These are phyloP conservation scores for Boloria selene DNA, from an alignment of 2,888 invertebrate genomes.

Conservation along the genomic window DNA sequence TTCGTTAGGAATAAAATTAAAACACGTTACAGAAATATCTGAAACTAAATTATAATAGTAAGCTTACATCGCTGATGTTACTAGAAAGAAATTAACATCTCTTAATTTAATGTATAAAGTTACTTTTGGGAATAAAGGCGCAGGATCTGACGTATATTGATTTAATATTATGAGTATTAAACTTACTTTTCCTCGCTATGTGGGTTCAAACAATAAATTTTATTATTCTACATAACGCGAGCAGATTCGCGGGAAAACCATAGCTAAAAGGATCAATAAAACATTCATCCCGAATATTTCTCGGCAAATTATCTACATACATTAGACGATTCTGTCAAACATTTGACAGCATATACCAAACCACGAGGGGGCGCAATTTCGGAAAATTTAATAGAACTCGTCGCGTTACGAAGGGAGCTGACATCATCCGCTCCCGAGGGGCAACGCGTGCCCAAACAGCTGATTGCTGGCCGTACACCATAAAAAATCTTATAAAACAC, in stretches of 20 bases:
- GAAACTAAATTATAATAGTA: too few species aligned
- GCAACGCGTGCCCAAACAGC: conserved; percentile 79
- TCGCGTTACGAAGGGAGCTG: conserved; percentile 56
- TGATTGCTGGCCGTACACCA: conserved; percentile 75
- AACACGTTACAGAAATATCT: too few species aligned
- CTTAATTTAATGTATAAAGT: too few species aligned
- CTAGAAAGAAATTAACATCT: too few species aligned
- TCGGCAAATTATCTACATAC: conserved; percentile 20
- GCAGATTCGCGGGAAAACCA: neutral
- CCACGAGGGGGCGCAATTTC: conserved; percentile 51
- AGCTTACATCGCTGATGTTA: too few species aligned
- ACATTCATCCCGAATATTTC: conserved; percentile 10
- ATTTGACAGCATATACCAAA: conserved; percentile 38
- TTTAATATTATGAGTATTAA: too few species aligned
- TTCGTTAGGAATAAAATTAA: too few species aligned
- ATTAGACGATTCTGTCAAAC: conserved; percentile 33
- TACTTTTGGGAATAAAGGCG: too few species aligned
- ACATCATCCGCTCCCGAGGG: conserved; percentile 67
- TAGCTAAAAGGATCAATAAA: neutral
- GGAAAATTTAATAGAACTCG: conserved; percentile 65
- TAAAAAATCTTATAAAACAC: conserved; percentile 67
- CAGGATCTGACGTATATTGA: too few species aligned
- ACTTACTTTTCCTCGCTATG: too few species aligned
- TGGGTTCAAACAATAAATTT: too few species aligned
- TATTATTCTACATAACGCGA: too few species aligned